Percentiles rank a stretch among this genome's conserved stretches.
phyloP scores from a whole-genome alignment of 2,888 invertebrate genomes.

The Nomada flava region DNA sequence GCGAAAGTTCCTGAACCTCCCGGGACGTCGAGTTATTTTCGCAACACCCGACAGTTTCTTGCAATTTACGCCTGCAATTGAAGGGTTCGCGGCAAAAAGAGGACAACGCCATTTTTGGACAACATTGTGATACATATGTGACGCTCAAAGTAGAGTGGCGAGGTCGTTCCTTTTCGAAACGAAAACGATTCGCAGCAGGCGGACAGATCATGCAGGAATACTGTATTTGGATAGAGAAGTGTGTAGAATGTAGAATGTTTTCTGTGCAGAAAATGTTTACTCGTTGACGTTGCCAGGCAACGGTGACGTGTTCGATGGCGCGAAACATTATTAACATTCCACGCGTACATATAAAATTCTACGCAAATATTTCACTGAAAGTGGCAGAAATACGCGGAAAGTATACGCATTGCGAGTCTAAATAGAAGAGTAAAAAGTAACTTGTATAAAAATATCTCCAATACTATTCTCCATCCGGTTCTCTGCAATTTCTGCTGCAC shows the following conservation, averaged over 20 bases:
- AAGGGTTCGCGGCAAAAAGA: not conserved
- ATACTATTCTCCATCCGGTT: too few species aligned
- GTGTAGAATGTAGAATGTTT: not conserved
- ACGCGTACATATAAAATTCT: not conserved
- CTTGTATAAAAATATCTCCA: too few species aligned
- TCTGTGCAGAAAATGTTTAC: not conserved
- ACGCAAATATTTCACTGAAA: not conserved
- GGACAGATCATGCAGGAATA: too few species aligned
- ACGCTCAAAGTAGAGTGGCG: not conserved
- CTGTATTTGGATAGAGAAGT: not conserved
- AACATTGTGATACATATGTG: not conserved
- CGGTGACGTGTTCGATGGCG: not conserved
- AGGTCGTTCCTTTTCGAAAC: not conserved
- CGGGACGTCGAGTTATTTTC: not conserved
- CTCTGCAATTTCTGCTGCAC: too few species aligned
- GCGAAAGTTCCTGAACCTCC: not conserved
- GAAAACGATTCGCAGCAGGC: not conserved
- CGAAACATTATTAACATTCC: not conserved
- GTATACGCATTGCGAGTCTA: too few species aligned
- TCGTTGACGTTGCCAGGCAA: not conserved
- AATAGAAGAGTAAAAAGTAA: too few species aligned
- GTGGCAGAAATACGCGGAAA: too few species aligned
- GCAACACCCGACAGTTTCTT: not conserved
- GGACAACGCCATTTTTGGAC: not conserved
- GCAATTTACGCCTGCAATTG: slow-evolving; percentile 10